Evolutionary conservation across 35 echinoderm and acorn worm species (phyloP).

Genomic region (Strongylocentrotus purpuratus): DNA sequence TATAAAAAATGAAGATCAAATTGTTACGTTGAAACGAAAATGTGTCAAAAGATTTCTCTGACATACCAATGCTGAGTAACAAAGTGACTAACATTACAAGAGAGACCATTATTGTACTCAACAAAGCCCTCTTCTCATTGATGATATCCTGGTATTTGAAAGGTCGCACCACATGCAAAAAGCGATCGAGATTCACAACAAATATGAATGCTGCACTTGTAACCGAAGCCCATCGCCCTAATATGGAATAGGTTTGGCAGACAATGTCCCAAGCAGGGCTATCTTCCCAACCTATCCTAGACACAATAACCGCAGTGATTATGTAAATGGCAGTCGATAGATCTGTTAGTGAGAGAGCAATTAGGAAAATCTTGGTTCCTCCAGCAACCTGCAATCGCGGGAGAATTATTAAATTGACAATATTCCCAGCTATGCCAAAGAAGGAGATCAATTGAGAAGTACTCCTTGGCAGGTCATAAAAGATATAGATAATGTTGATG

Average conservation of each 20-base stretch:
- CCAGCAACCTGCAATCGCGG: neutral
- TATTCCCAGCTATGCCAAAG: neutral
- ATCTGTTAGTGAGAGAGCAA: neutral
- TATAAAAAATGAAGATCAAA: neutral
- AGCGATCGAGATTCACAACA: neutral
- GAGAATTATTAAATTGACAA: neutral
- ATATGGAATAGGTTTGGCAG: neutral
- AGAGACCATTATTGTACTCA: neutral
- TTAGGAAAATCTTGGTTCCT: neutral
- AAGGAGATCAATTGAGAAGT: no score
- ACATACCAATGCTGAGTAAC: neutral
- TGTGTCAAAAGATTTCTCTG: neutral
- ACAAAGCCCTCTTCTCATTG: neutral
- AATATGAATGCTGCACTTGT: neutral
- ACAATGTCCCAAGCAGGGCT: neutral
- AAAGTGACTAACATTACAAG: neutral
- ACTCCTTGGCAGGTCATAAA: no score
- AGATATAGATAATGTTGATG: no score
- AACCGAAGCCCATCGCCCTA: neutral
- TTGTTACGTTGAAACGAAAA: neutral
- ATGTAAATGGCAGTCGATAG: neutral
- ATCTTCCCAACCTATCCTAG: neutral
- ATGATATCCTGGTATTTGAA: neutral
- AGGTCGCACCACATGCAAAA: neutral
- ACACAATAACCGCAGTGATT: neutral